Evolutionary conservation across 2,113 vertebrate genomes (phyloP), one percentile per base, ranked within the genome.

Genomic region (Peromyscus polionotus): DNA sequence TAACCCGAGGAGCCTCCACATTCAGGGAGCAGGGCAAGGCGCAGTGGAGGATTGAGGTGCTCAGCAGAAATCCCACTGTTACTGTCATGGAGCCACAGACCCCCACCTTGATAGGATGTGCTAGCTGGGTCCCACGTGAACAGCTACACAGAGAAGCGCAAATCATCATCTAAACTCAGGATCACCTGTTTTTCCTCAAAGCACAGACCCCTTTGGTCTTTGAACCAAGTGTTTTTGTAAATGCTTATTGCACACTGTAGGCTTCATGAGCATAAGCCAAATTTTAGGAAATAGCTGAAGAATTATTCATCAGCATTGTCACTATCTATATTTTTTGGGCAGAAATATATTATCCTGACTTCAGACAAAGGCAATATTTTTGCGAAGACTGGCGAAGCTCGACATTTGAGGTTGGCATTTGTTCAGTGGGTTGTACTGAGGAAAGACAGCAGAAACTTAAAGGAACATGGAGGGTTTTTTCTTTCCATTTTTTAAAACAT

Each of bases 1-100:
- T 1, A 31, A 57, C 57, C 3, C 1, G 0, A 33, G 13, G 0
- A 0, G 3, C 3, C 33, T 59, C n/a, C 3, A 1, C 5, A 1
- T 17, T 24, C 12, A 3, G 9, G 24, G 33, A 61, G 22, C 4
- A 39, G 28, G 19, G 28, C 19, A 3, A 20, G n/a, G 4, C 6
- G 19, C 4, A 4, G 19, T 0, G 28, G 6, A 20, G 19, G 2
- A 1, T 3, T 0, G 13, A 5, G 11, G 0, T 68, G 3, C 54
- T n/a, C 51, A 16, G 13, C 7, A 75, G 20, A 7, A 39, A 17
- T 4, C 11, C 33, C 3, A 1, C 17, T 1, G 0, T 1, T 5
- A 20, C 12, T 13, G 0, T 42, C 5, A 20, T 1, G 20, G 77
- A 59, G 48, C 3, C 22, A 4, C 28, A 5, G 61, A 16, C 7